Conservation (phyloP, 2,888 invertebrate genomes). For the Microplitis deprimator region DNA sequence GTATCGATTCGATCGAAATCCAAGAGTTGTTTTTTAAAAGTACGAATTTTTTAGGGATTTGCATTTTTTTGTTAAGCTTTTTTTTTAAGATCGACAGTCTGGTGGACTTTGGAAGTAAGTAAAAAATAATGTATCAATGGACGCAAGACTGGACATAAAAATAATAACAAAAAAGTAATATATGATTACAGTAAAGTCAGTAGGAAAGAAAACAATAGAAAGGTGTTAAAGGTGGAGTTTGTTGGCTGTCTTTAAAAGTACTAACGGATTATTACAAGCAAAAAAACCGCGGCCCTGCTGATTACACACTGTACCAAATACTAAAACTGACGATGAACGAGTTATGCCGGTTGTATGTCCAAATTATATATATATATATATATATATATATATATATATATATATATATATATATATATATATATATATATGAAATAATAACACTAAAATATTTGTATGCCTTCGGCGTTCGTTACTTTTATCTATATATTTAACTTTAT, state of each 20-base stretch:
- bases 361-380: slow-evolving; percentile 15
- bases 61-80: slow-evolving; percentile 32
- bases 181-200: not conserved
- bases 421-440: slow-evolving; percentile 7
- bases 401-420: slow-evolving; percentile 2
- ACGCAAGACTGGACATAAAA: slow-evolving; percentile 27
- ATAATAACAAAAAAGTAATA: slow-evolving; percentile 26
- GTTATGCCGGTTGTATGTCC: not conserved
- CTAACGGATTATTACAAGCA: slow-evolving; percentile 52
- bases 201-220: slow-evolving; percentile 45
- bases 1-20: slow-evolving; percentile 56
- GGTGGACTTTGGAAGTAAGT: slow-evolving; percentile 18
- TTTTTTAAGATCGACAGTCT: not conserved
- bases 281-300: slow-evolving; percentile 59
- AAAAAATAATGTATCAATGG: slow-evolving; percentile 13
- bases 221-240: slow-evolving; percentile 55
- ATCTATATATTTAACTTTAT: slow-evolving; percentile 62
- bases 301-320: slow-evolving; percentile 58
- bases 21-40: slow-evolving; percentile 1
- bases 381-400: slow-evolving; percentile 4
- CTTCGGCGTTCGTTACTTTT: slow-evolving; percentile 30
- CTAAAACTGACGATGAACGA: slow-evolving; percentile 22
- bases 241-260: slow-evolving; percentile 43
- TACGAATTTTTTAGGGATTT: not conserved
- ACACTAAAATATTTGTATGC: slow-evolving; percentile 6